These are phyloP conservation scores for Dynastes tityus DNA, from an alignment of 2,888 invertebrate genomes.

Conservation along the genomic window DNA sequence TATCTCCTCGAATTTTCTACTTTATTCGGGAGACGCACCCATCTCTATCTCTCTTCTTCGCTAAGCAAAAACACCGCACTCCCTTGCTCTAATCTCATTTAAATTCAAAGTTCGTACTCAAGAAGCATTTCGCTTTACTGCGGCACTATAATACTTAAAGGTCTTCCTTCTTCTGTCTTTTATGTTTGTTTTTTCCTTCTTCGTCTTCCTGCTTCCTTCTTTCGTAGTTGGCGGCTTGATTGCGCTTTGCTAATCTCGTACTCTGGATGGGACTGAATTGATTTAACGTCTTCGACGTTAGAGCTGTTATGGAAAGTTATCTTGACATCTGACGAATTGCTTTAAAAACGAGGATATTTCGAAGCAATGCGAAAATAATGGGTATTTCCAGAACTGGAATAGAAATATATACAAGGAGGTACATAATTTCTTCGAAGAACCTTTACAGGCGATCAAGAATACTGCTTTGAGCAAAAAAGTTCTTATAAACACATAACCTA, in stretches of 20 bases:
- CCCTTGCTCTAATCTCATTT: constrained; percentile 12
- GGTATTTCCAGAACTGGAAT: too few species aligned
- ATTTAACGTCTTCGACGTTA: background rate
- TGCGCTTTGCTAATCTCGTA: background rate
- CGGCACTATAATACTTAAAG: constrained; percentile 29
- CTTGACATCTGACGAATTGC: background rate
- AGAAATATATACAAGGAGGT: too few species aligned
- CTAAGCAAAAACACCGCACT: background rate
- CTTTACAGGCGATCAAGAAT: too few species aligned
- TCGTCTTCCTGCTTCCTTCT: background rate
- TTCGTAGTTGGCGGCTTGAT: constrained; percentile 3
- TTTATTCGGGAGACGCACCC: constrained; percentile 12
- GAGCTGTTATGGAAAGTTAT: background rate
- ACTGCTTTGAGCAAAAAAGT: too few species aligned
- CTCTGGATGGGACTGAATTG: background rate
- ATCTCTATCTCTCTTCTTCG: background rate
- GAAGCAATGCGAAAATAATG: too few species aligned
- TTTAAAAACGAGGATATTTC: background rate
- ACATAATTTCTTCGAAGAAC: too few species aligned
- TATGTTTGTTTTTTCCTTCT: constrained; percentile 4
- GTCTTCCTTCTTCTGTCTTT: background rate
- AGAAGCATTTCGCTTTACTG: constrained; percentile 8
- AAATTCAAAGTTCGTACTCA: constrained; percentile 15
- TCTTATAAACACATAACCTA: too few species aligned
- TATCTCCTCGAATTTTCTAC: background rate